A percentile compares a stretch with the other conserved stretches of the same genome.
phyloP scores from a whole-genome alignment of 2,888 invertebrate species.

The Agapetus fuscipes region DNA sequence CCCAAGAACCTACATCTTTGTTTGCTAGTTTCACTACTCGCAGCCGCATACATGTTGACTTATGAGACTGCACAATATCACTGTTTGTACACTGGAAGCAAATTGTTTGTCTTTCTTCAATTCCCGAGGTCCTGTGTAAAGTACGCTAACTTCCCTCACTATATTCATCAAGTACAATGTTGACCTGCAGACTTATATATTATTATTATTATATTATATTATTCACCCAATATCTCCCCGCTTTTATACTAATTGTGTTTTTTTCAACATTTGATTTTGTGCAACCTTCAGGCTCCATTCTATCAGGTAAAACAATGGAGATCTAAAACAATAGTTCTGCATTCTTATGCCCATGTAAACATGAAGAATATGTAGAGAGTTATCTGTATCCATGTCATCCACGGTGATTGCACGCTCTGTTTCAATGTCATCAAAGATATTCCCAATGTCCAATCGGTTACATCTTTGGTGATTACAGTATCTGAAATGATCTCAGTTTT shows the following conservation, averaged over 20 bases:
- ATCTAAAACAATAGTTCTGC: constrained; percentile 18
- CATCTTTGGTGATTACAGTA: too few relatives aligned
- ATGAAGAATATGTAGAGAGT: constrained; percentile 3
- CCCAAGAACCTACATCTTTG: constrained; percentile 7
- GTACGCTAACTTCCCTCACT: not conserved
- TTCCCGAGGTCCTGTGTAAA: not conserved
- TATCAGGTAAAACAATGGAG: constrained; percentile 70
- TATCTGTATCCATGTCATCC: constrained; percentile 12
- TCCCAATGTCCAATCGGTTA: too few relatives aligned
- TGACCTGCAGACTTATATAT: constrained; percentile 8
- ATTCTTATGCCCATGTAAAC: constrained; percentile 11
- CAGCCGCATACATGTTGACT: constrained; percentile 16
- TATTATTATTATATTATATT: constrained; percentile 10
- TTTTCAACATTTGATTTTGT: constrained; percentile 49
- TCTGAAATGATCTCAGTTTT: too few relatives aligned
- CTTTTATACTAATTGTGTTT: constrained; percentile 48
- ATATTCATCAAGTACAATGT: constrained; percentile 4
- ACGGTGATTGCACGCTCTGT: constrained; percentile 16
- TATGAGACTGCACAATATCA: constrained; percentile 19
- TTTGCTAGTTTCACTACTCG: constrained; percentile 16
- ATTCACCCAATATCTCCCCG: constrained; percentile 22
- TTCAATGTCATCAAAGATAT: too few relatives aligned
- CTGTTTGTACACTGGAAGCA: constrained; percentile 9
- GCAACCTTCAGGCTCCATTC: constrained; percentile 74
- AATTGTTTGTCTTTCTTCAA: not conserved